phyloP scores from a whole-genome alignment of 2,888 invertebrate species.

The Argyra leucocephala region DNA sequence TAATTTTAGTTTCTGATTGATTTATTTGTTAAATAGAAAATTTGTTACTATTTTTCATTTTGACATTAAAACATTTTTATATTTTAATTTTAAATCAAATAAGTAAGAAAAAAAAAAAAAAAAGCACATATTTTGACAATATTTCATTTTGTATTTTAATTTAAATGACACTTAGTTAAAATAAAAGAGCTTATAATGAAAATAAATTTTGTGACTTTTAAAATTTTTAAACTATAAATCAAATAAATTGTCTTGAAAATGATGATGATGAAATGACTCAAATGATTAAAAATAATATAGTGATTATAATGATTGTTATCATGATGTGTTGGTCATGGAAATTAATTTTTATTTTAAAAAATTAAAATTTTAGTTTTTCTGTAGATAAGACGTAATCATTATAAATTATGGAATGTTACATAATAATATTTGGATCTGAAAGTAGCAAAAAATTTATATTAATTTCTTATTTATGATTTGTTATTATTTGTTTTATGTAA shows the following conservation, averaged over 20 bases:
- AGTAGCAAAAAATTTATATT: too few species aligned
- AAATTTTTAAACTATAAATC: neutral
- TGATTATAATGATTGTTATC: neutral
- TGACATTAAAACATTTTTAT: conserved; percentile 1
- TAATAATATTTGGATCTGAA: too few species aligned
- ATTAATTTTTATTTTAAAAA: neutral
- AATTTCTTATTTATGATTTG: too few species aligned
- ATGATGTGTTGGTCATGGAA: neutral
- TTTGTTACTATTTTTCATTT: conserved; percentile 3
- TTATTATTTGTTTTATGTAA: too few species aligned
- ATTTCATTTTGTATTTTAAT: neutral
- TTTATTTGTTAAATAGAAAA: conserved; percentile 3
- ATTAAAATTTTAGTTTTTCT: neutral
- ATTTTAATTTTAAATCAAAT: neutral
- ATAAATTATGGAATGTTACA: too few species aligned
- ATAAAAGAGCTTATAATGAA: neutral
- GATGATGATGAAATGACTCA: too few species aligned
- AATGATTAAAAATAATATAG: neutral
- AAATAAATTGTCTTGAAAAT: neutral
- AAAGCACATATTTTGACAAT: conserved; percentile 2
- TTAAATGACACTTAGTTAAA: neutral
- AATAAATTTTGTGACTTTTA: neutral
- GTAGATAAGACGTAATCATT: too few species aligned
- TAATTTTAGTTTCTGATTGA: neutral
- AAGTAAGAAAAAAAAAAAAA: too few species aligned